phyloP scores from a whole-genome alignment of 2,888 invertebrate species.

The Drosophila rellima region DNA sequence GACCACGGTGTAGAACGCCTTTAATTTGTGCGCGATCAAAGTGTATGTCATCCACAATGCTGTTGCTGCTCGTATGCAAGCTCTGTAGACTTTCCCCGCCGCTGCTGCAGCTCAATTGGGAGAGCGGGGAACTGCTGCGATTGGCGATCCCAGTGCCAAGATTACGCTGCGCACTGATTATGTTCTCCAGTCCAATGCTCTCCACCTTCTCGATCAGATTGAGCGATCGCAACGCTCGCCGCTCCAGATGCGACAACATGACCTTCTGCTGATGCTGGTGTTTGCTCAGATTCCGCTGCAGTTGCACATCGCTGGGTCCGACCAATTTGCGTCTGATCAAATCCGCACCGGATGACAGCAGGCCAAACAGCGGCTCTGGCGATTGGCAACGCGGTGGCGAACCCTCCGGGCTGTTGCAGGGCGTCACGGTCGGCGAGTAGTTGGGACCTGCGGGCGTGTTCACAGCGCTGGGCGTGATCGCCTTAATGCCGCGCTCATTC shows the following conservation, averaged over 20 bases:
- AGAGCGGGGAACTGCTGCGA: conserved; percentile 91
- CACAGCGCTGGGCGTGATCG: conserved; percentile 89
- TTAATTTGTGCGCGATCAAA: conserved; percentile 86
- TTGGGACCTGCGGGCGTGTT: conserved; percentile 89
- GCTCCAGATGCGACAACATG: conserved; percentile 84
- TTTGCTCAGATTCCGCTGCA: conserved; percentile 79
- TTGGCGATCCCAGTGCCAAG: conserved; percentile 87
- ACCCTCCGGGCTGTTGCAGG: conserved; percentile 92
- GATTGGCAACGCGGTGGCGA: conserved; percentile 87
- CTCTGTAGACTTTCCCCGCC: conserved; percentile 89
- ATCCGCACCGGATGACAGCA: conserved; percentile 89
- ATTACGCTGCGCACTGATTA: conserved; percentile 88
- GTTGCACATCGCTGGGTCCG: conserved; percentile 86
- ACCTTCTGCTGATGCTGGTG: conserved; percentile 83
- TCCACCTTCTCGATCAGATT: conserved; percentile 89
- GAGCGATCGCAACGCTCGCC: conserved; percentile 86
- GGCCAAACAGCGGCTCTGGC: conserved; percentile 86
- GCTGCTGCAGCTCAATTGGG: conserved; percentile 89
- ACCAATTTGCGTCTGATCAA: conserved; percentile 88
- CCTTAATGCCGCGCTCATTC: conserved; percentile 91
- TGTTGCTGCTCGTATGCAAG: conserved; percentile 84
- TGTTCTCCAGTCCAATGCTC: conserved; percentile 89
- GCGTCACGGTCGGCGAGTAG: conserved; percentile 94
- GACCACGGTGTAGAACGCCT: conserved; percentile 82
- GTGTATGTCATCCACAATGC: conserved; percentile 85